These are phyloP conservation scores for Trachythela sp. DNA, from an alignment of 64 coral and sea anemone species.

Conservation along the genomic window DNA sequence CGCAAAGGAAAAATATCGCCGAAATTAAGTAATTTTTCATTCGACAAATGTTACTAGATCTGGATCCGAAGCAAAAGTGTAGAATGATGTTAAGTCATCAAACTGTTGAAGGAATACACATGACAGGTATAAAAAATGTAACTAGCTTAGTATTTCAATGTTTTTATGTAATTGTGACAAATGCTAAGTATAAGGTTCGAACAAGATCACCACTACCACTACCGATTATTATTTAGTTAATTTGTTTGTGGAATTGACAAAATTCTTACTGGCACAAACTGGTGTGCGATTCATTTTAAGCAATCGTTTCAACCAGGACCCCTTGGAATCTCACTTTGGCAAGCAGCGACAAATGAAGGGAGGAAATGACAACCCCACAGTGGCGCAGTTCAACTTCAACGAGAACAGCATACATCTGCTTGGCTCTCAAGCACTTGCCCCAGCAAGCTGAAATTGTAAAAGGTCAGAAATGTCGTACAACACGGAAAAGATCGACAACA, in stretches of 20 bases:
- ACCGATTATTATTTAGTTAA: background rate
- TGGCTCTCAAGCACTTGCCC: background rate
- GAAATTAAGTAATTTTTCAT: no score
- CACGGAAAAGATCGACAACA: no score
- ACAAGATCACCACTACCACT: no score
- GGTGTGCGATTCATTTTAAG: background rate
- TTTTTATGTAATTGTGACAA: no score
- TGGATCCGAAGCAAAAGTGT: background rate
- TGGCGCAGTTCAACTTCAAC: background rate
- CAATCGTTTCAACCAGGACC: background rate
- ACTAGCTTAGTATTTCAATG: background rate
- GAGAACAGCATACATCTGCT: background rate
- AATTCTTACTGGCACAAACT: background rate
- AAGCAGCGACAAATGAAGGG: background rate
- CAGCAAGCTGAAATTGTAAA: no score
- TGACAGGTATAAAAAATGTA: background rate
- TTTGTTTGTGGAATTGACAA: background rate
- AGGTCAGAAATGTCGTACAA: no score
- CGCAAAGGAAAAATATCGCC: no score
- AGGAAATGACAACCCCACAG: background rate
- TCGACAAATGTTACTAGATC: no score
- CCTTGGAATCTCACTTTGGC: background rate
- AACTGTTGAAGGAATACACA: background rate
- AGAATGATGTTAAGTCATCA: background rate
- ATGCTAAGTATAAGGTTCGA: no score